Evolutionary conservation across 2,888 invertebrate species (phyloP).

Genomic region (Pasiphila rectangulata): DNA sequence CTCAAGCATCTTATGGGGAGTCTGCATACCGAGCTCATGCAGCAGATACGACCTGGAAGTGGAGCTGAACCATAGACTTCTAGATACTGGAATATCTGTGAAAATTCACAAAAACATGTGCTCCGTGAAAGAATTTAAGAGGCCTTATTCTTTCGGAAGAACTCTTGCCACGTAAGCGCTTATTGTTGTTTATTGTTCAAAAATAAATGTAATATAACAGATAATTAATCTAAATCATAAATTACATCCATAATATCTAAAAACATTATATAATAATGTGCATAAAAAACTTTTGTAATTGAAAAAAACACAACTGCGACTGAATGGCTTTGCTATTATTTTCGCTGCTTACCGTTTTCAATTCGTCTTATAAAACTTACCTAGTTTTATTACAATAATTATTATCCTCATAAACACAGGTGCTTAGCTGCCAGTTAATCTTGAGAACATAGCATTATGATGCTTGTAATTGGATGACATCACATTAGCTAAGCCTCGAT

Average conservation of each 20-base stretch:
- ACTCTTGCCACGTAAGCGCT: slow-evolving; percentile 70
- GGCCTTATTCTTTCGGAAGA: slow-evolving; percentile 70
- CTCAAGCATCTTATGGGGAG: slow-evolving; percentile 80
- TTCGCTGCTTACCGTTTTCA: too few relatives aligned
- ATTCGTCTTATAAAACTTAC: too few relatives aligned
- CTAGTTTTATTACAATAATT: slow-evolving; percentile 1
- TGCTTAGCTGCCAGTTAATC: slow-evolving; percentile 21
- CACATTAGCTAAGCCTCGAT: slow-evolving; percentile 32
- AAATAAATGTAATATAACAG: too few relatives aligned
- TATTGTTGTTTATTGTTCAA: not conserved
- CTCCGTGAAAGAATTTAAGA: slow-evolving; percentile 57
- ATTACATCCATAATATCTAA: too few relatives aligned
- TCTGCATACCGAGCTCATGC: slow-evolving; percentile 81
- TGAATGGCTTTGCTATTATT: too few relatives aligned
- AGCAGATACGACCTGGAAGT: slow-evolving; percentile 74
- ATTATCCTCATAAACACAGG: slow-evolving; percentile 9
- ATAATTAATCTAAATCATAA: too few relatives aligned
- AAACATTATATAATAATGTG: too few relatives aligned
- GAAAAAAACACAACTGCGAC: too few relatives aligned
- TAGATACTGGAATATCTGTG: slow-evolving; percentile 56
- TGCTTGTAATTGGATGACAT: slow-evolving; percentile 32
- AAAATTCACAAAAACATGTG: slow-evolving; percentile 72
- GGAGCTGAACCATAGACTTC: slow-evolving; percentile 60
- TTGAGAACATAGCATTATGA: slow-evolving; percentile 19
- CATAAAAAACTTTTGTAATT: not conserved